phyloP scores from a whole-genome alignment of 2,797 vertebrate species.

The Pelodytes ibericus region DNA sequence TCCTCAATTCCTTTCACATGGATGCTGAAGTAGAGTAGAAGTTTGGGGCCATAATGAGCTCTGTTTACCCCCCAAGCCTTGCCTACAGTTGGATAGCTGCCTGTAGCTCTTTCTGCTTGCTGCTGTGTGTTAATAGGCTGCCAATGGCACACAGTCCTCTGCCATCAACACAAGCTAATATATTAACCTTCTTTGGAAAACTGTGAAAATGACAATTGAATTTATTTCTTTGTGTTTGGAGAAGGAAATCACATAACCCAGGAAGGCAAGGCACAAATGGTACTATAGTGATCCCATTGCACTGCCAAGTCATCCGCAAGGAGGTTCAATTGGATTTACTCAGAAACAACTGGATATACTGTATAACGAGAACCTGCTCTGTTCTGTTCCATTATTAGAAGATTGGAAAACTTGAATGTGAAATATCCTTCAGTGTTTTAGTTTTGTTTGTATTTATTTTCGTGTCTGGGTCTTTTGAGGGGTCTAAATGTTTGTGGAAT shows the following conservation, averaged over 20 bases:
- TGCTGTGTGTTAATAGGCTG: background rate
- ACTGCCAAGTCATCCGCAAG: slow-evolving; percentile 4
- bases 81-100: background rate
- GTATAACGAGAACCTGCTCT: background rate
- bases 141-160: slow-evolving; percentile 10
- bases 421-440: background rate
- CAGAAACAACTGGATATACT: slow-evolving; percentile 1
- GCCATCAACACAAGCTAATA: slow-evolving; percentile 7
- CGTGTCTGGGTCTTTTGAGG: background rate
- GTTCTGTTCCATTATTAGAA: background rate
- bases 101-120: background rate
- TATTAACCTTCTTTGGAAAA: background rate
- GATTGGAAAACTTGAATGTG: background rate
- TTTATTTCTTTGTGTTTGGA: slow-evolving; percentile 2
- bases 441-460: background rate
- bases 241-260: slow-evolving; percentile 6
- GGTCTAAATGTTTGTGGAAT: background rate
- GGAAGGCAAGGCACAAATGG: background rate
- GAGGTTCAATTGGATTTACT: slow-evolving; percentile 26
- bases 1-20: slow-evolving; percentile 22
- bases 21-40: slow-evolving; percentile 42
- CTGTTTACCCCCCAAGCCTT: slow-evolving; percentile 7
- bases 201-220: slow-evolving; percentile 29
- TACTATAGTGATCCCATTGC: slow-evolving; percentile 7
- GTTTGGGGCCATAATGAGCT: slow-evolving; percentile 32